These are phyloP conservation scores for Beris morrisii DNA, from an alignment of 2,888 invertebrate species.

Conservation along the genomic window DNA sequence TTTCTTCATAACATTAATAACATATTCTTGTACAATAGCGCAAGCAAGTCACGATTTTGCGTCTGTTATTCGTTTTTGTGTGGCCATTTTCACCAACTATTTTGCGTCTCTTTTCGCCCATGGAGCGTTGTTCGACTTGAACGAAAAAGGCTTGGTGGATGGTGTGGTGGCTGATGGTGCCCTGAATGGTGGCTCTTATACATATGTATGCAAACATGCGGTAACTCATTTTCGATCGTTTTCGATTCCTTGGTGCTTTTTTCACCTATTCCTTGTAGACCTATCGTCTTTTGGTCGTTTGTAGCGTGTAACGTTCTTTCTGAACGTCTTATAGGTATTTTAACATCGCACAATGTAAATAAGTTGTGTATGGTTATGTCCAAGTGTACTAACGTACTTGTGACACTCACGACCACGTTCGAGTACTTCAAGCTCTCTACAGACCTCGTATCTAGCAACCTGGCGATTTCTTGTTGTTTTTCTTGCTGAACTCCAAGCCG, in stretches of 20 bases:
- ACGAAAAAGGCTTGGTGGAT: background rate
- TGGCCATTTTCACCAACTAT: background rate
- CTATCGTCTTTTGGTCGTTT: no score
- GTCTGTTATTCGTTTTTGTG: slow-evolving; percentile 26
- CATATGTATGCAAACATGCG: no score
- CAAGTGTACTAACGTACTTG: slow-evolving; percentile 18
- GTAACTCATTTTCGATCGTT: no score
- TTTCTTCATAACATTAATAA: slow-evolving; percentile 38
- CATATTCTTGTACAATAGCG: slow-evolving; percentile 39
- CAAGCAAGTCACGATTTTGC: slow-evolving; percentile 39
- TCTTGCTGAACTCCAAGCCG: slow-evolving; percentile 21
- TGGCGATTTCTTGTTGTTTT: slow-evolving; percentile 11
- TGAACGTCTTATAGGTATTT: no score
- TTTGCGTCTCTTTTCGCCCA: background rate
- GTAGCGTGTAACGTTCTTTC: no score
- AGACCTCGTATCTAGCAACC: no score
- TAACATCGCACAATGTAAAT: no score
- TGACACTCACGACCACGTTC: slow-evolving; percentile 22
- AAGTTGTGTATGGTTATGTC: slow-evolving; percentile 1
- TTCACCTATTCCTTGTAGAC: no score
- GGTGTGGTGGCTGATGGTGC: no score
- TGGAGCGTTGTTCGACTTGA: background rate
- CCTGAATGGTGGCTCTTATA: no score
- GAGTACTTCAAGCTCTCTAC: no score
- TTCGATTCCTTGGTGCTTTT: no score